phyloP scores from a whole-genome alignment of 1,140 invertebrate genomes.

The Neodiprion lecontei region DNA sequence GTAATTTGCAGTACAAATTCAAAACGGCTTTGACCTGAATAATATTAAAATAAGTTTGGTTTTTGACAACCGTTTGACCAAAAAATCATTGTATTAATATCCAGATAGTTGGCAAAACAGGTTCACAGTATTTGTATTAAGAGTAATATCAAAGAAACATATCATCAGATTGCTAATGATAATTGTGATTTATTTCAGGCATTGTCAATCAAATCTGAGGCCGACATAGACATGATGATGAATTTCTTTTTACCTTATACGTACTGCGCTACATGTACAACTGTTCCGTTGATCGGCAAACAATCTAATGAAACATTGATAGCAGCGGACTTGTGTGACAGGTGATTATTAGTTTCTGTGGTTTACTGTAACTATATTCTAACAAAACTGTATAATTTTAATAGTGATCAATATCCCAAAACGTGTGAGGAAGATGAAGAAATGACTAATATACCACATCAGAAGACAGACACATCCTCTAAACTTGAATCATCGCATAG shows the following conservation, averaged over 20 bases:
- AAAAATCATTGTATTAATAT: no score
- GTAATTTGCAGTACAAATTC: no score
- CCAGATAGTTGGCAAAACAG: no score
- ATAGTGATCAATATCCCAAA: background rate
- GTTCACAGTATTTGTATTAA: no score
- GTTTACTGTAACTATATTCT: background rate
- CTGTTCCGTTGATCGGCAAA: background rate
- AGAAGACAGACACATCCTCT: background rate
- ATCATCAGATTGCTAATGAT: no score
- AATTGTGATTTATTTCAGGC: conserved; percentile 54
- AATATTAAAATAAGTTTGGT: no score
- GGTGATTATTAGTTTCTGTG: background rate
- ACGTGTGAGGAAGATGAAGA: background rate
- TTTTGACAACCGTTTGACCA: no score
- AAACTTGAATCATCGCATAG: background rate
- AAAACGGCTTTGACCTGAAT: conserved; percentile 8
- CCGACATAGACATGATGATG: conserved; percentile 62
- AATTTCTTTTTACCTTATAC: conserved; percentile 68
- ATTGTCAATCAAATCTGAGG: conserved; percentile 58
- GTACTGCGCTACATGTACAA: conserved; percentile 63
- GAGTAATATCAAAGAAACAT: no score
- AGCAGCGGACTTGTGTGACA: conserved; percentile 13
- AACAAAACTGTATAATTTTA: background rate
- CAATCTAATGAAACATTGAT: conserved; percentile 7
- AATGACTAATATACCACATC: background rate